These are phyloP conservation scores for Plebejus argus DNA, from an alignment of 2,888 invertebrate genomes.

Conservation along the genomic window DNA sequence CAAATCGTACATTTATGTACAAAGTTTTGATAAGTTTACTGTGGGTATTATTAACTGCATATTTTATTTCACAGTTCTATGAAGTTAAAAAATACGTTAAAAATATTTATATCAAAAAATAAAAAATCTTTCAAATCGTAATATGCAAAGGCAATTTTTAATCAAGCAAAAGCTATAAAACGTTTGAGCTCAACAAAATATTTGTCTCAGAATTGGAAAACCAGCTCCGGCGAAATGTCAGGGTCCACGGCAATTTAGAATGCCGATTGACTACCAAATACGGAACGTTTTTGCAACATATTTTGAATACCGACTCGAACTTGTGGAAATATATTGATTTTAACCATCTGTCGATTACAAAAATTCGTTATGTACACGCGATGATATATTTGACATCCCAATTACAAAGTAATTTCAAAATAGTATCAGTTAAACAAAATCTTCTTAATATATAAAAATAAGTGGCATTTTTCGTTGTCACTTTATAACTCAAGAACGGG, in stretches of 20 bases:
- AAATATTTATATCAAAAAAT: neutral
- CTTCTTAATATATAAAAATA: no score
- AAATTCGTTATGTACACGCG: neutral
- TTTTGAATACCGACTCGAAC: slow-evolving; percentile 43
- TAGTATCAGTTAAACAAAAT: neutral
- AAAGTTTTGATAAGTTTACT: neutral
- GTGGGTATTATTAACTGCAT: neutral
- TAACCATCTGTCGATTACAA: slow-evolving; percentile 1
- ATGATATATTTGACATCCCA: slow-evolving; percentile 2
- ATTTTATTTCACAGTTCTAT: neutral
- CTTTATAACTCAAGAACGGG: no score
- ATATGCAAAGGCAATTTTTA: slow-evolving; percentile 4
- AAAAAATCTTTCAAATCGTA: neutral
- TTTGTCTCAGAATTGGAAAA: slow-evolving; percentile 45
- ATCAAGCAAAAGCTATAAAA: slow-evolving; percentile 22
- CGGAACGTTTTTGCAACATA: slow-evolving; percentile 44
- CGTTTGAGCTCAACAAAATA: slow-evolving; percentile 27
- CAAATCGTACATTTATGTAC: neutral
- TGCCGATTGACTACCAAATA: slow-evolving; percentile 53
- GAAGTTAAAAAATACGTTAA: neutral
- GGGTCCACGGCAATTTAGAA: slow-evolving; percentile 63
- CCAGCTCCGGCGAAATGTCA: slow-evolving; percentile 69
- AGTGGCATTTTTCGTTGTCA: no score
- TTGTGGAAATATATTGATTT: slow-evolving; percentile 24
- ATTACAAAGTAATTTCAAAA: neutral